Base-by-base conservation (phyloP, 2,797 vertebrate genomes). In the Mormyrops attenuatus region DNA sequence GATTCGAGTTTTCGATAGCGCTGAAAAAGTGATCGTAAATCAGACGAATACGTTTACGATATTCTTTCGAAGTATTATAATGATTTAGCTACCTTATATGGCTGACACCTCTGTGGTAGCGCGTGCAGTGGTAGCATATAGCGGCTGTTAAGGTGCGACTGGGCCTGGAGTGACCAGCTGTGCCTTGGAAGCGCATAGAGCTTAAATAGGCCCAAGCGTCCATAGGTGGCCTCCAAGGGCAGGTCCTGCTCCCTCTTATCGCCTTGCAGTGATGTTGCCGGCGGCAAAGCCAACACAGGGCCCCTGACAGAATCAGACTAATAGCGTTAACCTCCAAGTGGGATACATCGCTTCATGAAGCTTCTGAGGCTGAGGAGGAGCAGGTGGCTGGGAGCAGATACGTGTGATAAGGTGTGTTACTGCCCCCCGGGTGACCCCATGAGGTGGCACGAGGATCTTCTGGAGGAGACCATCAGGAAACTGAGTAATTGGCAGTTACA, bases 221-320 rank as follows among this genome's bases (percentile, higher is more conserved):
- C 3, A 0, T 17, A 7, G 73, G 73, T 80, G 73, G 20, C 38
- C 17, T 80, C 2, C 38, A n/a, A 80, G 5, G 1, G 5, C 7
- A 4, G 41, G 73, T 80, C 38, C 7, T 3, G 17, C 17, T n/a
- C 34, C 38, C 41, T 80, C 34, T 44, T 47, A 80, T n/a, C 3
- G 73, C 73, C 73, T 44, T 44, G 73, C 38, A 44, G 73, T 44
- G 73, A 80, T 80, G 73, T 44, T n/a, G 38, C 38, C 1, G 38
- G 15, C 17, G 38, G 38, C 73, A 20, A 47, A 80, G 73, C 38
- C 73, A 44, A n/a, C 73, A 80, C 13, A 2, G 34, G 20, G 17
- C 38, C 41, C 34, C 73, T 44, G 73, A 80, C 73, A 80, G 73
- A 80, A 80, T 80, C 73, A 80, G 73, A 80, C 73, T 80, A 47